phyloP scores from a whole-genome alignment of 2,888 invertebrate species.

The Hoplodrina blanda region DNA sequence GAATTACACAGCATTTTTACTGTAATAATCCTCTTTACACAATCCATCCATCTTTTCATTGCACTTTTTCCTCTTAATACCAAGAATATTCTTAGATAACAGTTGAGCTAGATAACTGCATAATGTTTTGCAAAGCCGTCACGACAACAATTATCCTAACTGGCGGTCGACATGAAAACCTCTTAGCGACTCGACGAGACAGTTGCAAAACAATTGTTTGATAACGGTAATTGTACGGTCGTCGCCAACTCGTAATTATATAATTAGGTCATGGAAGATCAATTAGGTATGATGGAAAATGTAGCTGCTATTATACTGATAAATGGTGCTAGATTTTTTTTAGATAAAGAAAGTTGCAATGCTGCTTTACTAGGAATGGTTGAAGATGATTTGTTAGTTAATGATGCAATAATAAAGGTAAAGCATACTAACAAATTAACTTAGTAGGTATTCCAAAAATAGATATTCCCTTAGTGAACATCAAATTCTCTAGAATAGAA shows the following conservation, averaged over 20 bases:
- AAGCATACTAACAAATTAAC: too few species aligned
- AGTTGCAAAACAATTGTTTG: constrained; percentile 58
- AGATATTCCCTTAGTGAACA: too few species aligned
- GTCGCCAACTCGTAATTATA: constrained; percentile 57
- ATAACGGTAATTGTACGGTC: constrained; percentile 54
- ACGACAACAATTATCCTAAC: constrained; percentile 52
- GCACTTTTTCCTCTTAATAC: constrained; percentile 6
- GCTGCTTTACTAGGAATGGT: background rate
- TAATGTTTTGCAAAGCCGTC: constrained; percentile 33
- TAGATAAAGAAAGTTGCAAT: background rate
- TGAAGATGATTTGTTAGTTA: background rate
- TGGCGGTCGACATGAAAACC: constrained; percentile 47
- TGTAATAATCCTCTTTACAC: background rate
- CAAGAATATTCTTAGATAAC: constrained; percentile 30
- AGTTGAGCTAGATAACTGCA: constrained; percentile 21
- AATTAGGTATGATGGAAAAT: constrained; percentile 34
- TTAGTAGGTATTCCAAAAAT: too few species aligned
- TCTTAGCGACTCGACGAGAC: constrained; percentile 30
- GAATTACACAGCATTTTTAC: background rate
- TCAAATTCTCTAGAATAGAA: too few species aligned
- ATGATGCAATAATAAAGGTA: background rate
- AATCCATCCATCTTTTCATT: background rate
- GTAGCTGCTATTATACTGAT: constrained; percentile 5
- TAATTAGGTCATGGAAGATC: constrained; percentile 58
- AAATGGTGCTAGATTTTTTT: background rate